Evolutionary conservation across 1,140 invertebrate species (phyloP), one percentile per base, ranked within the genome.

Genomic region (Paramacrobiotus metropolitanus): DNA sequence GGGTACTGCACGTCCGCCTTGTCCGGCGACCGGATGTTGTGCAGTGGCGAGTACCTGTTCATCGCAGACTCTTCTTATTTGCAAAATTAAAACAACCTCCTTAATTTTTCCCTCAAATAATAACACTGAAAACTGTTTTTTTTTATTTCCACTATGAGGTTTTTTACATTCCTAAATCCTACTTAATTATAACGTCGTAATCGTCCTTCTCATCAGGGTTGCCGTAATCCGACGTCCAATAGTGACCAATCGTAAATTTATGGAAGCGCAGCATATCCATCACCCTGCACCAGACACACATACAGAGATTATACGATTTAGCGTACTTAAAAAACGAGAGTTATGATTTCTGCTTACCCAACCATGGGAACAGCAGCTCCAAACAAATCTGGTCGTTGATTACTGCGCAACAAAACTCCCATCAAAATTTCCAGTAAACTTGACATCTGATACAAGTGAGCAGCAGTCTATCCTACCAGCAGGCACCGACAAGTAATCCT

Each of bases 231-330:
- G 88, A 87, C 31, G 82, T 82, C 94, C 94, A 98, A 30, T 88
- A 86, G 73, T 88, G 84, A 1, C 93, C 94, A 70, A 96, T 92
- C 1, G 93, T 98, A 71, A 97, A 98, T 74, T 95, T 95, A 74
- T 97, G 89, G 75, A 90, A 98, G 44, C 91, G 79, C 45, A 97
- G 73, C 88, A 97, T 92, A 74, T 99, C 94, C 74, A 96, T 79
- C 0, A 98, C 93, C 30, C 91, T 92, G 71, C 44, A 74, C 74
- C 61, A 67, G n/a, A n/a, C n/a, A n/a, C n/a, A n/a, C 61, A 60
- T 29, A 68, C 65, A 55, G 63, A 62, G 45, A 2, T 64, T 59
- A 59, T 44, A 59, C 20, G 44, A 63, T 21, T 15, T 15, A n/a
- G 21, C 44, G 60, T 60, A 31, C 21, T 21, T 1, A 24, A 29